A percentile compares a stretch with the other conserved stretches of the same genome.
Conservation (phyloP, 2,888 invertebrate genomes). For the Mycalesis mineus region DNA sequence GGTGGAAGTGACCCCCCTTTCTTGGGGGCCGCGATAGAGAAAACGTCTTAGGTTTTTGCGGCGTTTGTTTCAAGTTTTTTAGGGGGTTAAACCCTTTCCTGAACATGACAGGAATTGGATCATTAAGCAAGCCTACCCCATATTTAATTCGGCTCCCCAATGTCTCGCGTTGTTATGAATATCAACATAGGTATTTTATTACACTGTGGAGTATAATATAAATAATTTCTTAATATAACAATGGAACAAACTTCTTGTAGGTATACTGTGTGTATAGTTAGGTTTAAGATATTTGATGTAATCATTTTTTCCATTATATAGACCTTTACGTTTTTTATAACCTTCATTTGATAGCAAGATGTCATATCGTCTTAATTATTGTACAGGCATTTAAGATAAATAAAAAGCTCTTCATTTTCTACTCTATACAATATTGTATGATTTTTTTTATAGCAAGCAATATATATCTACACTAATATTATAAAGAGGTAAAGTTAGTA, state of each 20-base stretch:
- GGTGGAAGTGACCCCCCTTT: conserved; percentile 41
- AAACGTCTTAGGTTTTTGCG: conserved; percentile 78
- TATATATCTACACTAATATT: too few relatives aligned
- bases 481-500: too few relatives aligned
- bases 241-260: not conserved
- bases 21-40: conserved; percentile 52
- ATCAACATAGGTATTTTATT: conserved; percentile 21
- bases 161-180: conserved; percentile 32
- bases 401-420: too few relatives aligned
- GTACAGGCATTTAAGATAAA: too few relatives aligned
- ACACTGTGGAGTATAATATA: not conserved
- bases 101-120: conserved; percentile 79
- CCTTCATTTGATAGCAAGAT: too few relatives aligned
- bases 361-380: too few relatives aligned
- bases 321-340: too few relatives aligned
- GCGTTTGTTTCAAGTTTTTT: conserved; percentile 78
- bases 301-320: too few relatives aligned
- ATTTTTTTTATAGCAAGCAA: too few relatives aligned
- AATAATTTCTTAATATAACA: not conserved
- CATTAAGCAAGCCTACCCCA: conserved; percentile 75
- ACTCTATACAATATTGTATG: too few relatives aligned
- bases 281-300: too few relatives aligned
- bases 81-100: conserved; percentile 77
- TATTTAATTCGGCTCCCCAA: conserved; percentile 62
- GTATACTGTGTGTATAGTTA: too few relatives aligned